phyloP scores from a whole-genome alignment of 1,140 invertebrate species.

The Hydropsyche tenuis region DNA sequence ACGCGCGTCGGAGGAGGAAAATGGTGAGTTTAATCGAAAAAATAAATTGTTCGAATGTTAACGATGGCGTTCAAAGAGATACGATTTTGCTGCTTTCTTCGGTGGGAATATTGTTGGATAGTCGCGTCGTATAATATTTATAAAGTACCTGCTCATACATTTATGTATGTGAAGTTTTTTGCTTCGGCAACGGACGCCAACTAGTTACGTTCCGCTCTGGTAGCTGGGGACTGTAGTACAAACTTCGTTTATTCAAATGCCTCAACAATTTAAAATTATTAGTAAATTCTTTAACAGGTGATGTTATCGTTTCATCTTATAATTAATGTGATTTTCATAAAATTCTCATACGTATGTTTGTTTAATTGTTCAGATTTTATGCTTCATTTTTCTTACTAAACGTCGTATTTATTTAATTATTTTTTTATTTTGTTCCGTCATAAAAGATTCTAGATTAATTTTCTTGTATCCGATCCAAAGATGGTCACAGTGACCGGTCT shows the following conservation, averaged over 20 bases:
- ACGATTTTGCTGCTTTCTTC: too few relatives aligned
- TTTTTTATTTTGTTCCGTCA: too few relatives aligned
- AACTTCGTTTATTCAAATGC: neutral
- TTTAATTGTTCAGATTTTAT: too few relatives aligned
- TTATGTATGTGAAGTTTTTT: slow-evolving; percentile 25
- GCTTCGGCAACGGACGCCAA: slow-evolving; percentile 18
- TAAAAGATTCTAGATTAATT: neutral
- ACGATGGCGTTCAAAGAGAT: too few relatives aligned
- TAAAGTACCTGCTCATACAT: slow-evolving; percentile 2
- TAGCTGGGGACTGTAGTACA: neutral
- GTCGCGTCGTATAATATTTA: slow-evolving; percentile 2
- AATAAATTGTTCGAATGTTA: too few relatives aligned
- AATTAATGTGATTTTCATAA: too few relatives aligned
- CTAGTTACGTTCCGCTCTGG: slow-evolving; percentile 36
- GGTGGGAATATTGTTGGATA: slow-evolving; percentile 8
- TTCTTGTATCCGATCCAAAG: neutral
- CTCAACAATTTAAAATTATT: too few relatives aligned
- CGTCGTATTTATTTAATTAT: too few relatives aligned
- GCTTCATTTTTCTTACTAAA: too few relatives aligned
- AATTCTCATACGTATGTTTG: too few relatives aligned
- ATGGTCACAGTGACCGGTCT: slow-evolving; percentile 15
- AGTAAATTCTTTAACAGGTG: too few relatives aligned
- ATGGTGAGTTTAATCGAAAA: neutral
- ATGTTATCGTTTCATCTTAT: too few relatives aligned
- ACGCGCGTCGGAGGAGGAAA: neutral